phyloP scores from a whole-genome alignment of 2,113 vertebrate genomes.

The Caloenas nicobarica region DNA sequence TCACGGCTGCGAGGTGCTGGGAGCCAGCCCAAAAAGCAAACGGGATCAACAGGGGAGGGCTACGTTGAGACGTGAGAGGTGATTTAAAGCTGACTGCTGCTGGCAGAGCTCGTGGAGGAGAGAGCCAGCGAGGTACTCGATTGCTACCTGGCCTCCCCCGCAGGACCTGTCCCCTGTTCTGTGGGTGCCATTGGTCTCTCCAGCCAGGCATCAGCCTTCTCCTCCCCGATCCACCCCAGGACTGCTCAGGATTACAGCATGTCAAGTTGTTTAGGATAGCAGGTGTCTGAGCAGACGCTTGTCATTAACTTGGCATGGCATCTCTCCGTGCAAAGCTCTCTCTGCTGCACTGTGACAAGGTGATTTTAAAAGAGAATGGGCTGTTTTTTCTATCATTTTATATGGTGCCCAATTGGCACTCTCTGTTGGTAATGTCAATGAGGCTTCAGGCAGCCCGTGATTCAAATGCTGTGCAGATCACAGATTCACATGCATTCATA shows the following conservation, averaged over 20 bases:
- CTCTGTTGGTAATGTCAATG: neutral
- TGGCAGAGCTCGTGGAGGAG: neutral
- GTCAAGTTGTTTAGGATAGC: neutral
- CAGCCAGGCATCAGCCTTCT: neutral
- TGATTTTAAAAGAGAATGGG: neutral
- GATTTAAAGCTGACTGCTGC: neutral
- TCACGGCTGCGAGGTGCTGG: neutral
- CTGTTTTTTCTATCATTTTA: neutral
- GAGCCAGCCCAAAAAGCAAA: constrained; percentile 3
- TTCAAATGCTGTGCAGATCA: neutral
- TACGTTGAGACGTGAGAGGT: neutral
- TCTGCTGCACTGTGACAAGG: neutral
- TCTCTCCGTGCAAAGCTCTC: neutral
- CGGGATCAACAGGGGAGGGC: neutral
- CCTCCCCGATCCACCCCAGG: neutral
- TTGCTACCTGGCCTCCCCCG: neutral
- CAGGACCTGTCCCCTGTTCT: accelerated
- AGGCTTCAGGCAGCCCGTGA: neutral
- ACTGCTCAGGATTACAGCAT: neutral
- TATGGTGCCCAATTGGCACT: neutral
- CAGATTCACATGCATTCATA: neutral
- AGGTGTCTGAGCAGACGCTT: neutral
- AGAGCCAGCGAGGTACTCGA: neutral
- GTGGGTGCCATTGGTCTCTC: accelerated
- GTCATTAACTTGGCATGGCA: neutral